A percentile compares a stretch with the other conserved stretches of the same genome.
These are phyloP conservation scores for Aplochiton taeniatus DNA, from an alignment of 2,797 vertebrate genomes.

Conservation along the genomic window DNA sequence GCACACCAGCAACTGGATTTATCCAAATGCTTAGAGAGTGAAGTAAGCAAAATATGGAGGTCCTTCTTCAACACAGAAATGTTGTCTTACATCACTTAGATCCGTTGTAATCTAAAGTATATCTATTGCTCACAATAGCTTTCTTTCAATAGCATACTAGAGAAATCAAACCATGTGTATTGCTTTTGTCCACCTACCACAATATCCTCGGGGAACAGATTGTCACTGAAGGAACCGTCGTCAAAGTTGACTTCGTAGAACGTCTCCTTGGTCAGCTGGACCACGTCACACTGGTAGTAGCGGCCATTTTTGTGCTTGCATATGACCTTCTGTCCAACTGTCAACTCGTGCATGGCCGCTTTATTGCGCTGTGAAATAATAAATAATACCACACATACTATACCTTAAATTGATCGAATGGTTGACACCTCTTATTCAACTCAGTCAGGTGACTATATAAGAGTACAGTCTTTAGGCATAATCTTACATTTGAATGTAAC, in stretches of 20 bases:
- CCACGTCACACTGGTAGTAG: slow-evolving; percentile 93
- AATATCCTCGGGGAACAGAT: slow-evolving; percentile 94
- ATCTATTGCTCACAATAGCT: not conserved
- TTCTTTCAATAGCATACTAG: too few species aligned
- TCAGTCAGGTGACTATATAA: too few species aligned
- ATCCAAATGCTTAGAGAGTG: too few species aligned
- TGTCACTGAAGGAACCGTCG: slow-evolving; percentile 95
- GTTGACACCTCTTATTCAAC: too few species aligned
- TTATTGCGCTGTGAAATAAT: slow-evolving; percentile 68
- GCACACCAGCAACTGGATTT: too few species aligned
- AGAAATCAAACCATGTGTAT: too few species aligned
- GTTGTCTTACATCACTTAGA: too few species aligned
- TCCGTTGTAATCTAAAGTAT: not conserved
- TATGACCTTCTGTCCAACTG: slow-evolving; percentile 90
- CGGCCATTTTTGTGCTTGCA: slow-evolving; percentile 93
- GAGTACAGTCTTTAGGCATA: too few species aligned
- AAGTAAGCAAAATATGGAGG: too few species aligned
- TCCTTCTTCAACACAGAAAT: too few species aligned
- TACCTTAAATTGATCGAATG: too few species aligned
- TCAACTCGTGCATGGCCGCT: slow-evolving; percentile 80
- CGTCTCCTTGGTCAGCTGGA: slow-evolving; percentile 87
- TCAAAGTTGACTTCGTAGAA: slow-evolving; percentile 98
- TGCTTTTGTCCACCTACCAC: slow-evolving; percentile 71
- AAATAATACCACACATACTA: not conserved
- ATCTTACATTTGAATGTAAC: too few species aligned